Percentiles rank a stretch among this genome's conserved stretches.
These are phyloP conservation scores for Apamea epomidion DNA, from an alignment of 2,888 invertebrate genomes.

Conservation along the genomic window DNA sequence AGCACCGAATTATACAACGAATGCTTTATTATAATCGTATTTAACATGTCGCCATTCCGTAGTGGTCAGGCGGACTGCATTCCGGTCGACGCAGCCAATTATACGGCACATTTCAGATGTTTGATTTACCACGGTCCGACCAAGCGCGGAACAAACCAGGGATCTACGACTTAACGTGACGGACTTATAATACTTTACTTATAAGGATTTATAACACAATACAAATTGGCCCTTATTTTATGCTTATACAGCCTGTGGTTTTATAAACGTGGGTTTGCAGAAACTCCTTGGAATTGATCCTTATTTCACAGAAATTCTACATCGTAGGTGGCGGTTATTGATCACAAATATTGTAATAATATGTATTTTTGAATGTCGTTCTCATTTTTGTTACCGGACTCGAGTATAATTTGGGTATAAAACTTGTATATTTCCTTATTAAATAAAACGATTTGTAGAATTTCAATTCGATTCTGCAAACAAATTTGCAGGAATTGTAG, in stretches of 20 bases:
- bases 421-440: slow-evolving; percentile 24
- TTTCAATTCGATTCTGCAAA: slow-evolving; percentile 24
- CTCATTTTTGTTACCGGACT: slow-evolving; percentile 17
- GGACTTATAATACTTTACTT: slow-evolving; percentile 56
- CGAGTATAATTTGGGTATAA: slow-evolving; percentile 36
- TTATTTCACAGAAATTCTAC: slow-evolving; percentile 36
- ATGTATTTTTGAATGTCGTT: slow-evolving; percentile 18
- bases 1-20: slow-evolving; percentile 34
- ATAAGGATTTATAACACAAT: slow-evolving; percentile 52
- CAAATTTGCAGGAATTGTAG: slow-evolving; percentile 41
- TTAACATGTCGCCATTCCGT: slow-evolving; percentile 48
- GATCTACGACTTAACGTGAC: slow-evolving; percentile 44
- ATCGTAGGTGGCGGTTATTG: slow-evolving; percentile 44
- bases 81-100: slow-evolving; percentile 62
- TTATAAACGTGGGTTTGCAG: slow-evolving; percentile 38
- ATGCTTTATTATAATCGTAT: slow-evolving; percentile 54
- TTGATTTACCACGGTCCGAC: slow-evolving; percentile 67
- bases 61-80: slow-evolving; percentile 56
- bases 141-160: slow-evolving; percentile 54
- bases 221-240: slow-evolving; percentile 60
- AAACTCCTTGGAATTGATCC: slow-evolving; percentile 3
- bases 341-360: slow-evolving; percentile 38
- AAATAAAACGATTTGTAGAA: slow-evolving; percentile 17
- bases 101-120: slow-evolving; percentile 67
- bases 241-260: slow-evolving; percentile 52